These are phyloP conservation scores for chimpanzee (Pan troglodytes) DNA, from an alignment of 2,113 vertebrate genomes.

Conservation along the genomic window NHGRI_mPanTro3-v2.1_pri NC_072403.2:162441501-162442000, in stretches of 20 bases:
- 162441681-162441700: not conserved
- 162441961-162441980: not conserved
- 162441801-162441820: conserved; percentile 27
- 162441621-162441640: not conserved
- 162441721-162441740: conserved; percentile 3
- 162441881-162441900: not conserved
- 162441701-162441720: not conserved
- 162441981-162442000: not conserved
- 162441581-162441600: not conserved
- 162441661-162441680: not conserved
- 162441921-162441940: not conserved
- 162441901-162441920: not conserved
- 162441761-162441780: not conserved
- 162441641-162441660: not conserved
- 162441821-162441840: conserved; percentile 42
- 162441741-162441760: not conserved
- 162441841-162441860: not conserved
- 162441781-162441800: conserved; percentile 16
- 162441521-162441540: not conserved
- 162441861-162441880: not conserved
- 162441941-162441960: not conserved
- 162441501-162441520: not conserved
- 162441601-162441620: not conserved
- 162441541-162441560: not conserved
- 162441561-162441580: not conserved